Evolutionary conservation across 2,888 invertebrate species (phyloP), one percentile per base, ranked within the genome.

Genomic region (Oxycera nigricornis): DNA sequence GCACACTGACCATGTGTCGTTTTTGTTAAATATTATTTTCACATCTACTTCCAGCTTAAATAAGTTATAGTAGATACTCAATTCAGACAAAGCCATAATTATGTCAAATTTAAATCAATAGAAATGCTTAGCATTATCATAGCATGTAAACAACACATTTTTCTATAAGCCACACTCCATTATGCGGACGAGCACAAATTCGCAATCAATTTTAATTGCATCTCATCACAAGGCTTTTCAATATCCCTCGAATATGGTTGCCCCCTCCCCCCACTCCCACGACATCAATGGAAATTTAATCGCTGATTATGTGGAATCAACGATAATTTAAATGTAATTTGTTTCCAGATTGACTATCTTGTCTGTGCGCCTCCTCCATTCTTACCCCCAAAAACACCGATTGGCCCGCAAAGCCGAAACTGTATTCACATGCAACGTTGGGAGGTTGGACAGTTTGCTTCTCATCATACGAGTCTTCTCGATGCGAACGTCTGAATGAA

Each of bases 261-360:
- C 50, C 7, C 4, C 50, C 50, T 50, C 50, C 4, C n/a, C 6
- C 35, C 11, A 35, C 35, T 35, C 35, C 6, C 11, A 35, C 11
- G 35, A 11, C 50, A 50, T n/a, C 50, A 17, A 17, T 50, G 4
- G 50, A 50, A 9, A 26, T 28, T 11, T 59, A 59, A 59, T 59
- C 57, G 57, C 28, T 59, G 57, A 59, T 59, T 59, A 59, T 59
- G 17, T 28, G 24, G 11, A 59, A 59, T 59, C 57, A 28, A 59
- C 28, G 20, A 59, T 59, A 28, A 59, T 59, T 22, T 22, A 59
- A 59, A 59, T 24, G 26, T 59, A 59, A 59, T 59, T 59, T 28
- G 28, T 59, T 28, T 26, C 17, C 28, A 24, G 57, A 59, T 6
- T 28, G 57, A 59, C 28, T 52, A 20, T 52, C 14, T 28, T 3